Evolutionary conservation across 2,113 vertebrate genomes (phyloP), one percentile per base, ranked within the genome.

Genomic region (Callospermophilus lateralis): DNA sequence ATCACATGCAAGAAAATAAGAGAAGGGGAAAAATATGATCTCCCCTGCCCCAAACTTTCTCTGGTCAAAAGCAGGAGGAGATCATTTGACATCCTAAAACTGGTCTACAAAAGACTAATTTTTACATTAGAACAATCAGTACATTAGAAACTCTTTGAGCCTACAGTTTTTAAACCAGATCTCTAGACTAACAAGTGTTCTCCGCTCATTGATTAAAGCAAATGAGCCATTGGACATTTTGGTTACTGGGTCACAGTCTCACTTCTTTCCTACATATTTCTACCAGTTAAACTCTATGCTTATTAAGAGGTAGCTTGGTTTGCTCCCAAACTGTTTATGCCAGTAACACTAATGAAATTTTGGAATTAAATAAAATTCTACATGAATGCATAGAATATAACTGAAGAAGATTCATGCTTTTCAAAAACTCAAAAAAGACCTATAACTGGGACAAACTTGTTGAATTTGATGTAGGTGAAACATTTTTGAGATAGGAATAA

Each of bases 81-180:
- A 74, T 51, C 26, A 72, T 77, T 19, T 87, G 20, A 84, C 28
- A n/a, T 89, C 26, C 92, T 58, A 53, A 93, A 39, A n/a, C 12
- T 34, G 16, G 39, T 51, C 53, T 72, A 70, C 34, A 32, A 84
- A 95, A 94, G 34, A 16, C 70, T 67, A 83, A 63, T 90, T 85
- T 97, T 96, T 72, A 73, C 51, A 39, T 39, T 86, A 58, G 94
- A 90, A 70, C 5, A 70, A 89, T 65, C 32, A 76, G 26, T 53
- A 51, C 17, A 89, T 16, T 26, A 77, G 73, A 93, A 83, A 76
- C 22, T 78, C 34, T 93, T 93, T 93, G 8, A 48, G 42, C 28
- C n/a, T n/a, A 72, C 22, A 42, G 37, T 61, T 34, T 34, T 32
- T 91, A 83, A 89, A 65, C 61, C 30, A 61, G 67, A 34, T 84